Percentiles rank a stretch among this genome's conserved stretches.
Conservation (phyloP, 2,113 vertebrate species). For the Capricornis sumatraensis region DNA sequence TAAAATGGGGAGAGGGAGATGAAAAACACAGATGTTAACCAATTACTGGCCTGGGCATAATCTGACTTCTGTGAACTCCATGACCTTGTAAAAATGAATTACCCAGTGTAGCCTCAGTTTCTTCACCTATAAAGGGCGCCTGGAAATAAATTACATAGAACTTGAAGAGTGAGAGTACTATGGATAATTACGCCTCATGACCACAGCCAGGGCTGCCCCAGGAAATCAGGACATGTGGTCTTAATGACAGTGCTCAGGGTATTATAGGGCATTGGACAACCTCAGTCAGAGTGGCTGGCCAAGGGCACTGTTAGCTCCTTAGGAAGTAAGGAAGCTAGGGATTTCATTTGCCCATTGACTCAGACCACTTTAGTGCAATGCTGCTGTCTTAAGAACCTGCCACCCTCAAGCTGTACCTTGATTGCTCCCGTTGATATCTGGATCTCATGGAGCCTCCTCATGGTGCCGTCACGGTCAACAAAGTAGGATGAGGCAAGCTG, state of each 20-base stretch:
- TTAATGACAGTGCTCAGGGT: neutral
- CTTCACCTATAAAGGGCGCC: neutral
- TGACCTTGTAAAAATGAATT: neutral
- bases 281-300: neutral
- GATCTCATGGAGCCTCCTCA: constrained; percentile 98
- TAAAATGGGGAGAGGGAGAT: neutral
- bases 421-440: constrained; percentile 99
- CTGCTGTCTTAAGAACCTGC: constrained; percentile 59
- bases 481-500: constrained; percentile 99
- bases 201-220: neutral
- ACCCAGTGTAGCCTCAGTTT: neutral
- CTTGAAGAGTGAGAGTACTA: neutral
- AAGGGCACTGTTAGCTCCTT: rapidly evolving
- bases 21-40: neutral
- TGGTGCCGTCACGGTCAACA: constrained; percentile 97
- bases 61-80: neutral
- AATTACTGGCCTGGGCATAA: neutral
- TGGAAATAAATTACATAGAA: neutral
- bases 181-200: neutral
- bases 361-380: rapidly evolving
- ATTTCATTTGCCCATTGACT: rapidly evolving
- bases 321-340: neutral
- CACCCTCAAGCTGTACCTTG: constrained; percentile 84
- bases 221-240: neutral
- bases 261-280: rapidly evolving